Evolutionary conservation across 2,888 invertebrate genomes (phyloP), one percentile per base, ranked within the genome.

Genomic region (Tridacna crocea): DNA sequence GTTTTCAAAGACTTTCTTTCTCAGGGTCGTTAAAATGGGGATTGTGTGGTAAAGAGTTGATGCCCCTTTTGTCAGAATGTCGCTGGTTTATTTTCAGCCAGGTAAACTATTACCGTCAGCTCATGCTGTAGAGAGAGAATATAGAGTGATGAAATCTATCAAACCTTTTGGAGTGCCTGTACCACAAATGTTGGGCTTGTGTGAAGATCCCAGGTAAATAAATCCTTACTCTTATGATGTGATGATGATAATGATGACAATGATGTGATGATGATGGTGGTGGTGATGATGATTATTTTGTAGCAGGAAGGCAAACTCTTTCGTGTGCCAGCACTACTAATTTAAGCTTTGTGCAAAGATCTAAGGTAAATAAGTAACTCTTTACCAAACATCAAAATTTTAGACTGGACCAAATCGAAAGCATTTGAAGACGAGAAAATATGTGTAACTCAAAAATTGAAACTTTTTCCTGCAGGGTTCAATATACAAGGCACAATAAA

Each of bases 121-220:
- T 48, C 95, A 95, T 89, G 93, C 94, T 65, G 93, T 95, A 51
- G 95, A 95, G 70, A 88, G 95, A 82, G 95, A 95, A 88, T 95
- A 90, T 84, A 85, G 85, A 60, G 93, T 95, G 0, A 94, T 95
- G 93, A 93, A 93, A 75, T 93, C 94, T 15, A 81, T 95, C 0
- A 81, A 84, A 19, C 83, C 80, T 75, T 89, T 93, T 36, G 93
- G 93, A 27, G 93, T 95, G 2, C 95, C 95, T 10, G 93, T 94
- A 24, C 95, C 95, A 0, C 90, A 91, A 79, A 92, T 94, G 89
- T 83, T 94, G 70, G 89, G 83, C 0, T 85, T 93, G 13, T 93
- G 93, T 90, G 91, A 92, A 27, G 93, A 94, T 76, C 65, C 66
- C 27, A 92, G 90, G 93, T 93, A 82, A 70, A 72, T 75, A 58